Conservation (phyloP, 2,113 vertebrate species). For the Alligator mississippiensis region DNA sequence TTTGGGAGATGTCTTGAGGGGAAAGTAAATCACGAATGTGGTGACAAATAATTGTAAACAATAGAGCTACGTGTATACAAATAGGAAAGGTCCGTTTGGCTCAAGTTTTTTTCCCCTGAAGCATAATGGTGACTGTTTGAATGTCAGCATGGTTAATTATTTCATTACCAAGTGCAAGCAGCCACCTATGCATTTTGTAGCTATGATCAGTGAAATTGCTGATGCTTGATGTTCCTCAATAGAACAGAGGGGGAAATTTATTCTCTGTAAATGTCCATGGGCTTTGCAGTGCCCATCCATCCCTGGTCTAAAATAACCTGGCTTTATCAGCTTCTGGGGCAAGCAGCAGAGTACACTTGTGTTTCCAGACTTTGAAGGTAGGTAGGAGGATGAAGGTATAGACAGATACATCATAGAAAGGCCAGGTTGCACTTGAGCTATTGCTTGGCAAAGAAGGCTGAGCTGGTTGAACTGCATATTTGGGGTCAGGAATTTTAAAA, state of each 20-base stretch:
- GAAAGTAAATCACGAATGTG: neutral
- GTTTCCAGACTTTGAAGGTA: neutral
- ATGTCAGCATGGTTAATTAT: neutral
- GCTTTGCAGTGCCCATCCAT: neutral
- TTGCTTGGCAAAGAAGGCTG: neutral
- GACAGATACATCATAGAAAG: neutral
- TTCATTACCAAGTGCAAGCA: neutral
- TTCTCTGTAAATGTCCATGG: neutral
- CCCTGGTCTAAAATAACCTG: neutral
- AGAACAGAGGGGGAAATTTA: neutral
- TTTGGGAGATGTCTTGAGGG: constrained; percentile 2
- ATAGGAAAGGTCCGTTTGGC: neutral
- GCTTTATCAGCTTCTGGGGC: neutral
- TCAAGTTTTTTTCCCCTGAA: neutral
- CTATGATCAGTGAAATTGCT: neutral
- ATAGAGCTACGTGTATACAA: neutral
- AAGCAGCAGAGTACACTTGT: neutral
- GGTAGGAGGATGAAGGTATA: neutral
- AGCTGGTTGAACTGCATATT: neutral
- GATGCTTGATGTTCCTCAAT: neutral
- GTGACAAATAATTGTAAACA: neutral
- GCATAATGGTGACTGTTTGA: neutral
- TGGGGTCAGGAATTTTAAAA: neutral
- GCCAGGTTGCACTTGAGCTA: neutral
- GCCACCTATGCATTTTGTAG: neutral